A percentile compares a stretch with the other conserved stretches of the same genome.
phyloP scores from a whole-genome alignment of 2,113 vertebrate species.

The Micronisus gabar region DNA sequence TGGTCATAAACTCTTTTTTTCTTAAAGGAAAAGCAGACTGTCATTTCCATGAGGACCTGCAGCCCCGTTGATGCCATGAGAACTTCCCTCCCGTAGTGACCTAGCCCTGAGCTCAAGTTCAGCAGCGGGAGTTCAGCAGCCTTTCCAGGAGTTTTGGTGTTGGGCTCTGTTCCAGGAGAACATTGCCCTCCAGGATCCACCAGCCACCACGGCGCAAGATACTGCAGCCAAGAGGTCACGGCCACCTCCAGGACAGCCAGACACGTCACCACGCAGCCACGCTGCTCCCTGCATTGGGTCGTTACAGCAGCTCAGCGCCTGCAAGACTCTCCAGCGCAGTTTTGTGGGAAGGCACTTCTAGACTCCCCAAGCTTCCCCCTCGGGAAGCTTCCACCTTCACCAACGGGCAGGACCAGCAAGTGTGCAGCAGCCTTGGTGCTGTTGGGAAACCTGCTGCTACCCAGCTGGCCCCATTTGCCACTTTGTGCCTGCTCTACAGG shows the following conservation, averaged over 20 bases:
- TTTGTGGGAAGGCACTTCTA: background rate
- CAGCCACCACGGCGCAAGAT: background rate
- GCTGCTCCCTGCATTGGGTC: background rate
- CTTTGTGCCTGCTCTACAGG: rapidly evolving
- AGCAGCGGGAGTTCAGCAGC: background rate
- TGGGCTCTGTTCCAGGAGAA: background rate
- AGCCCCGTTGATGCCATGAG: background rate
- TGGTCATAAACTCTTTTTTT: background rate
- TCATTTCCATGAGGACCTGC: background rate
- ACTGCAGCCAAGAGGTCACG: background rate
- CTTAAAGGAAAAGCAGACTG: background rate
- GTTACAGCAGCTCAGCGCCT: background rate
- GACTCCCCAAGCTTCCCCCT: too few relatives aligned
- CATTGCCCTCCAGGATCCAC: background rate
- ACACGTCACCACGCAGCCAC: background rate
- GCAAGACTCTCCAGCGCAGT: background rate
- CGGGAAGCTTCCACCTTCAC: background rate
- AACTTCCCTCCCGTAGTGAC: background rate
- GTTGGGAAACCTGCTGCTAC: background rate
- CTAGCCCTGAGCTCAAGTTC: background rate
- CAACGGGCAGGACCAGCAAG: background rate
- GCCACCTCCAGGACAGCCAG: background rate
- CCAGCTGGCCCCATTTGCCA: background rate
- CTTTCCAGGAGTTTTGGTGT: background rate
- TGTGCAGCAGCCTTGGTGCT: rapidly evolving